Percentiles rank a stretch among this genome's conserved stretches.
These are phyloP conservation scores for Rhombomys opimus DNA, from an alignment of 2,113 vertebrate species.

Conservation along the genomic window DNA sequence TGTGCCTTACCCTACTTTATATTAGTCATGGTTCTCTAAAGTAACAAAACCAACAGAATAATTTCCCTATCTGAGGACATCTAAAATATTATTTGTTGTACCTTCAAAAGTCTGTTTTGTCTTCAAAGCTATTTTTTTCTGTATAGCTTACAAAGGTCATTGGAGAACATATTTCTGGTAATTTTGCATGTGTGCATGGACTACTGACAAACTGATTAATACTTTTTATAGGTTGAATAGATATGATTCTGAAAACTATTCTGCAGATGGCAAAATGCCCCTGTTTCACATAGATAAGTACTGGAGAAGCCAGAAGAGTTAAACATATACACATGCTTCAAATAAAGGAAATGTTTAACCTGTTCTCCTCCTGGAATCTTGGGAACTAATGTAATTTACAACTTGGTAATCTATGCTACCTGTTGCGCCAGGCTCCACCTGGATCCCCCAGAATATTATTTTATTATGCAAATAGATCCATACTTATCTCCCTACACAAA, in stretches of 20 bases:
- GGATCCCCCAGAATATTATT: background rate
- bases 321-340: background rate
- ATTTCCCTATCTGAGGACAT: background rate
- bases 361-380: background rate
- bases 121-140: constrained; percentile 28
- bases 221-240: constrained; percentile 23
- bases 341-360: background rate
- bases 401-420: background rate
- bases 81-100: background rate
- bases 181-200: constrained; percentile 46
- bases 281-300: background rate
- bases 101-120: constrained; percentile 2
- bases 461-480: no score
- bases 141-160: constrained; percentile 16
- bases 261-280: background rate
- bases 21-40: background rate
- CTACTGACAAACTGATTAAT: constrained; percentile 57
- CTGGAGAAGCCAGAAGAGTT: background rate
- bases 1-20: background rate
- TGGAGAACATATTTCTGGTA: constrained; percentile 25
- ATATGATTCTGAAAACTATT: constrained; percentile 27
- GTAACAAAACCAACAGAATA: background rate
- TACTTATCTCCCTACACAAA: no score
- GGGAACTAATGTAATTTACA: background rate
- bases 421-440: background rate